Evolutionary conservation across 2,113 vertebrate genomes (phyloP).

Genomic region (Peromyscus californicus): DNA sequence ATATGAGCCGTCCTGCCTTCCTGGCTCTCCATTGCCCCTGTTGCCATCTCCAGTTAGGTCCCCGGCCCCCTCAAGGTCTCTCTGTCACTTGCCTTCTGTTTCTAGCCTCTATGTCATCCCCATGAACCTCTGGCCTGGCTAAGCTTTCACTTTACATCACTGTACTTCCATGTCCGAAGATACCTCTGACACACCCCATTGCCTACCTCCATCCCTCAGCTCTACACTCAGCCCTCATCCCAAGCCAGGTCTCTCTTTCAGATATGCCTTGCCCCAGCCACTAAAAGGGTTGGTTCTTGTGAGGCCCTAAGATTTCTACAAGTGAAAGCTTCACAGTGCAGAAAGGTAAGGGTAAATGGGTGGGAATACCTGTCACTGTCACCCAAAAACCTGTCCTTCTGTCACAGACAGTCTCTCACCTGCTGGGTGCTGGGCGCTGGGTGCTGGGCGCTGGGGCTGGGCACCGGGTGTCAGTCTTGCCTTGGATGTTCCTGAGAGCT

Average conservation of each 20-base stretch:
- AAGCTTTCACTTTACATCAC: background rate
- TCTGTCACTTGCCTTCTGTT: background rate
- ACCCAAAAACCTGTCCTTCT: background rate
- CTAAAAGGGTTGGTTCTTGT: background rate
- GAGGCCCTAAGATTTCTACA: background rate
- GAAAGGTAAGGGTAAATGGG: background rate
- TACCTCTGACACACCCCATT: background rate
- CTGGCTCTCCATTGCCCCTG: background rate
- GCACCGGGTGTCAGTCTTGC: constrained; percentile 65
- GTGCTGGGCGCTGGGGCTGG: background rate
- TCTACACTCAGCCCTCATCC: background rate
- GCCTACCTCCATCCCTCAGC: background rate
- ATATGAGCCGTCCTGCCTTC: constrained; percentile 49
- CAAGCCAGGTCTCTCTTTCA: background rate
- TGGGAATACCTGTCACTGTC: background rate
- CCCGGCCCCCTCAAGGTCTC: background rate
- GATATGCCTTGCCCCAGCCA: background rate
- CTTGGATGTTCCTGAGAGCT: constrained; percentile 62
- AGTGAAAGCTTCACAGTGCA: background rate
- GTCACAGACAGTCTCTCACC: constrained; percentile 63
- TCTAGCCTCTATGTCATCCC: background rate
- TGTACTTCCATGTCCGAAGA: background rate
- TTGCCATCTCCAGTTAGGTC: background rate
- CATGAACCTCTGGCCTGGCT: background rate
- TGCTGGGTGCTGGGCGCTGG: background rate